These are phyloP conservation scores for Achroia grisella DNA, from an alignment of 1,140 invertebrate species.

Conservation along the genomic window DNA sequence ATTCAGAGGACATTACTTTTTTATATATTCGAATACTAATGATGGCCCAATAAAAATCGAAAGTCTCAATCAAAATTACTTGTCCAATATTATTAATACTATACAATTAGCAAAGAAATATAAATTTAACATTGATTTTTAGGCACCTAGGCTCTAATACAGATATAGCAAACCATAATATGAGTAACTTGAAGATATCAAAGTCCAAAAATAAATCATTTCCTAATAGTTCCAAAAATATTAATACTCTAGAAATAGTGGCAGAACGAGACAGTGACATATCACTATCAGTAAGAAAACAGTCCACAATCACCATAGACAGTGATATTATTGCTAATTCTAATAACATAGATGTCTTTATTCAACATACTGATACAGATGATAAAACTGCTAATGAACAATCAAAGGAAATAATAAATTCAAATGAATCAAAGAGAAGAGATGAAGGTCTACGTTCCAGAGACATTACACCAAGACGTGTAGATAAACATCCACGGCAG, in stretches of 20 bases:
- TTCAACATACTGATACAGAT: slow-evolving; percentile 13
- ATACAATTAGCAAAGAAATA: background rate
- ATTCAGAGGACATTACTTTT: no score
- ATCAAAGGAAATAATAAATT: slow-evolving; percentile 7
- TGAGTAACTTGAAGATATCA: background rate
- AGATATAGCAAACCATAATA: no score
- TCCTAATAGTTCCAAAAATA: slow-evolving; percentile 27
- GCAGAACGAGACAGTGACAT: slow-evolving; percentile 21
- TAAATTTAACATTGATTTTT: no score
- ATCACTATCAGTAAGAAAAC: slow-evolving; percentile 7
- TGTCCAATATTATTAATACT: background rate
- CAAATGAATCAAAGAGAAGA: slow-evolving; percentile 6
- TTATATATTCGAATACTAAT: no score
- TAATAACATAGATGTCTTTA: slow-evolving; percentile 39
- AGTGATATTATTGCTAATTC: slow-evolving; percentile 45
- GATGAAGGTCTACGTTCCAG: slow-evolving; percentile 5
- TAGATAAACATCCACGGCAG: slow-evolving; percentile 33
- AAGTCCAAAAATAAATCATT: slow-evolving; percentile 26
- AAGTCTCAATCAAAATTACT: no score
- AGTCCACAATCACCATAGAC: slow-evolving; percentile 17
- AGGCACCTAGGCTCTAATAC: no score
- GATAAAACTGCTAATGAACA: slow-evolving; percentile 1
- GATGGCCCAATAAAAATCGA: no score
- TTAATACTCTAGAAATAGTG: slow-evolving; percentile 17
- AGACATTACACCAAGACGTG: slow-evolving; percentile 20